phyloP scores from a whole-genome alignment of 2,797 vertebrate species.

The Amazonetta brasiliensis region DNA sequence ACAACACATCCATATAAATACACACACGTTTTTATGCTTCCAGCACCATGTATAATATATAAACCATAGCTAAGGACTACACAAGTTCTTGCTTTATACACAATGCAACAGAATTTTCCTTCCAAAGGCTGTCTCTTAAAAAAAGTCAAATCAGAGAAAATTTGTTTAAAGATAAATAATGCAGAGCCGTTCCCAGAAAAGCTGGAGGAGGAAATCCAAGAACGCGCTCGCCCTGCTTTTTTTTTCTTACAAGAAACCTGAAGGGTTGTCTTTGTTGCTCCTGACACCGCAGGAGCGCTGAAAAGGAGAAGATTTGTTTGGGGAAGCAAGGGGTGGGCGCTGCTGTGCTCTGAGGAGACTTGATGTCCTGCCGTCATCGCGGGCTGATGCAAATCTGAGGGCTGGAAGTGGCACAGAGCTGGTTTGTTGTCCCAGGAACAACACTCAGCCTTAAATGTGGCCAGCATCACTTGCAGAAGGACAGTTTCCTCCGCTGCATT shows the following conservation, averaged over 20 bases:
- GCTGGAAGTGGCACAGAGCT: background rate
- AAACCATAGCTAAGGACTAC: background rate
- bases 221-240: background rate
- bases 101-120: background rate
- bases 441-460: background rate
- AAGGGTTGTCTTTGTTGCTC: background rate
- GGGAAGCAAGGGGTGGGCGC: background rate
- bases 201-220: background rate
- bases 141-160: background rate
- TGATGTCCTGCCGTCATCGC: accelerated
- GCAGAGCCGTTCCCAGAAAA: background rate
- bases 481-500: background rate
- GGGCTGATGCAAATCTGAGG: background rate
- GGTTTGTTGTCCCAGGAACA: background rate
- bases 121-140: background rate
- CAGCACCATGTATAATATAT: background rate
- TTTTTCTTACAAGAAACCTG: background rate
- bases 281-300: background rate
- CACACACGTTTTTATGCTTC: accelerated
- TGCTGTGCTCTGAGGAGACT: background rate
- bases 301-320: background rate
- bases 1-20: background rate
- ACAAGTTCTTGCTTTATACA: background rate
- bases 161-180: background rate
- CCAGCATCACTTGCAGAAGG: background rate